Evolutionary conservation across 2,113 vertebrate genomes (phyloP).

Genomic region (Sitta europaea): DNA sequence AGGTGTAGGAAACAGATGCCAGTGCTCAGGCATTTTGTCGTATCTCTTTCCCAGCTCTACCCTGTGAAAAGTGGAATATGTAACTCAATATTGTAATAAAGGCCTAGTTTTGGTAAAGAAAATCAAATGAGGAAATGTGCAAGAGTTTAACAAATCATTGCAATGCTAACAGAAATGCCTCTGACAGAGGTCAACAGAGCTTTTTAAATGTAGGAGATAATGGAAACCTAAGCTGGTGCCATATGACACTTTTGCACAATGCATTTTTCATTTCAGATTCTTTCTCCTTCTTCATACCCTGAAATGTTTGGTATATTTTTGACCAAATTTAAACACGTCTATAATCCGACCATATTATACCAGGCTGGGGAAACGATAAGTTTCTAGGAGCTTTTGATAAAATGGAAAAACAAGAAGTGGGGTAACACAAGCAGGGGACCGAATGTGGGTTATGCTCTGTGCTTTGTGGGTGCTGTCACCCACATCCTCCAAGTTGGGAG

Average conservation of each 20-base stretch:
- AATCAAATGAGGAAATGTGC: background rate
- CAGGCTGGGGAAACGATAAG: background rate
- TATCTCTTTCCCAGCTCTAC: background rate
- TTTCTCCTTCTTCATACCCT: background rate
- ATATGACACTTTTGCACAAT: background rate
- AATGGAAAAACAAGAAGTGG: background rate
- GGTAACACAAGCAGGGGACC: rapidly evolving
- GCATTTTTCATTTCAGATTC: background rate
- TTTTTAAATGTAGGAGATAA: background rate
- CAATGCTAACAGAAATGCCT: background rate
- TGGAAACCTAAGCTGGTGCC: background rate
- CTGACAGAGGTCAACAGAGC: background rate
- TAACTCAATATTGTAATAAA: slow-evolving; percentile 7
- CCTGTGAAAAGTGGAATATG: background rate
- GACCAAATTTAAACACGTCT: background rate
- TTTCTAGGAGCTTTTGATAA: background rate
- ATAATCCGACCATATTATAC: background rate
- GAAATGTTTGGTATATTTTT: background rate
- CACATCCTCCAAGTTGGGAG: background rate
- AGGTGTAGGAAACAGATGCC: background rate
- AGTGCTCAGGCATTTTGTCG: background rate
- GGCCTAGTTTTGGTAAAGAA: background rate
- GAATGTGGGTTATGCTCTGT: background rate
- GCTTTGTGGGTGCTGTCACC: background rate
- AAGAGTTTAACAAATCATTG: background rate